phyloP scores from a whole-genome alignment of 92 coral and sea anemone species.

The Bergia puertoricense region DNA sequence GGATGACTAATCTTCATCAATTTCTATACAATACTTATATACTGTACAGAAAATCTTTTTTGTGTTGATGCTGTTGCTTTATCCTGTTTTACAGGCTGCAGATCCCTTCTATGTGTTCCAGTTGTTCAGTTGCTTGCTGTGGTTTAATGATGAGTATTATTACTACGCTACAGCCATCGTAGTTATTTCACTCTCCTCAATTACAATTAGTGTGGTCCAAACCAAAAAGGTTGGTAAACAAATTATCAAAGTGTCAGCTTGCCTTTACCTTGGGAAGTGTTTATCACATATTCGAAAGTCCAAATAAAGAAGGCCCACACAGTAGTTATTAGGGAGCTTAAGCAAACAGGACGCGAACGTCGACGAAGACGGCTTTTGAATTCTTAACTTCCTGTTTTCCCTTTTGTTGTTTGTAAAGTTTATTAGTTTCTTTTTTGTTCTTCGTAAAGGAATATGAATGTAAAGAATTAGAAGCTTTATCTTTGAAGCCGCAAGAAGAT shows the following conservation, averaged over 20 bases:
- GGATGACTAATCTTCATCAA: too few species aligned
- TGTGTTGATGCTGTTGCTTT: not conserved
- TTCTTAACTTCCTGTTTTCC: too few species aligned
- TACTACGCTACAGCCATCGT: slow-evolving; percentile 78
- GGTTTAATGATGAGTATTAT: slow-evolving; percentile 74
- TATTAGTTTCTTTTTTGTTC: too few species aligned
- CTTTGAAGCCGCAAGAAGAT: too few species aligned
- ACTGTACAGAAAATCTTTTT: not conserved
- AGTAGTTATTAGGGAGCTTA: too few species aligned
- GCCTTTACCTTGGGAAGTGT: not conserved
- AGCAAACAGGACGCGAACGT: too few species aligned
- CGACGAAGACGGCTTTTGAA: too few species aligned
- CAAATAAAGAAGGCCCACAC: too few species aligned
- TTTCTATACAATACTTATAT: not conserved
- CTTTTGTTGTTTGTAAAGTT: too few species aligned
- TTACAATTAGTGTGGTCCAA: slow-evolving; percentile 62
- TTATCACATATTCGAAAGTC: not conserved
- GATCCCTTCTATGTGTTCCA: slow-evolving; percentile 90
- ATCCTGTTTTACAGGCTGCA: slow-evolving; percentile 52
- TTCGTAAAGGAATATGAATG: too few species aligned
- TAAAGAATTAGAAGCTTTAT: too few species aligned
- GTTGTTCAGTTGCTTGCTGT: slow-evolving; percentile 65
- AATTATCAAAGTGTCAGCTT: not conserved
- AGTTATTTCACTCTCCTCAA: slow-evolving; percentile 68
- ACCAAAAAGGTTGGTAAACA: slow-evolving; percentile 62